Percentiles rank a stretch among this genome's conserved stretches.
Conservation (phyloP, 92 coral and sea anemone genomes). For the Meandrina meandrites region DNA sequence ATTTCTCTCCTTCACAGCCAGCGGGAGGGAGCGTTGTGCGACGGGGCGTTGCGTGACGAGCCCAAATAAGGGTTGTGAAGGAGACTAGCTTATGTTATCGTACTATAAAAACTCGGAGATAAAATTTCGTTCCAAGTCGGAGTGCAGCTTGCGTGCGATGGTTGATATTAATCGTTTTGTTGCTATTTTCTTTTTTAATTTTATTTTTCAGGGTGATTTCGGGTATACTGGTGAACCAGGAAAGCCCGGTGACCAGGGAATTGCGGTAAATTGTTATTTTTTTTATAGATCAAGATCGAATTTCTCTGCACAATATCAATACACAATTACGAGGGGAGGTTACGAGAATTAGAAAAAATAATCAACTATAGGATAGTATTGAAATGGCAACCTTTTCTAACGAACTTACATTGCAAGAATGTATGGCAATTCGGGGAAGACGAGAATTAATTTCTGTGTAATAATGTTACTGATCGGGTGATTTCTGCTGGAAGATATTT, state of each 20-base stretch:
- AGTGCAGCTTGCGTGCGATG: no score
- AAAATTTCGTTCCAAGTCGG: no score
- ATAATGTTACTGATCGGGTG: no score
- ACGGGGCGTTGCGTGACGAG: no score
- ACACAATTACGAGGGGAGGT: not conserved
- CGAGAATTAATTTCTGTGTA: no score
- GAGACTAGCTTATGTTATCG: no score
- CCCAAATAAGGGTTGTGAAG: no score
- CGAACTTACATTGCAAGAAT: not conserved
- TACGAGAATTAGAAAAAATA: not conserved
- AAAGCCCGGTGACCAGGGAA: constrained; percentile 13
- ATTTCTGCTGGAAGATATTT: not conserved
- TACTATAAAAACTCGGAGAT: no score
- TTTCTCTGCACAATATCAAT: not conserved
- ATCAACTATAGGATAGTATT: not conserved
- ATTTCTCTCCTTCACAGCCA: no score
- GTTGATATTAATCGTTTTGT: no score
- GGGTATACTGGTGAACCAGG: constrained; percentile 44
- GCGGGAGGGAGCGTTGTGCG: no score
- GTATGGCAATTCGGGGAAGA: not conserved
- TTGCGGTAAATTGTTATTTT: not conserved
- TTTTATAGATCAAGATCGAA: not conserved
- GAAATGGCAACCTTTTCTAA: not conserved
- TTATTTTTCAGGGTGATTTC: constrained; percentile 25
- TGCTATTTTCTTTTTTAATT: not conserved